These are phyloP conservation scores for Australoheros facetus DNA, from an alignment of 2,797 vertebrate genomes.

Conservation along the genomic window DNA sequence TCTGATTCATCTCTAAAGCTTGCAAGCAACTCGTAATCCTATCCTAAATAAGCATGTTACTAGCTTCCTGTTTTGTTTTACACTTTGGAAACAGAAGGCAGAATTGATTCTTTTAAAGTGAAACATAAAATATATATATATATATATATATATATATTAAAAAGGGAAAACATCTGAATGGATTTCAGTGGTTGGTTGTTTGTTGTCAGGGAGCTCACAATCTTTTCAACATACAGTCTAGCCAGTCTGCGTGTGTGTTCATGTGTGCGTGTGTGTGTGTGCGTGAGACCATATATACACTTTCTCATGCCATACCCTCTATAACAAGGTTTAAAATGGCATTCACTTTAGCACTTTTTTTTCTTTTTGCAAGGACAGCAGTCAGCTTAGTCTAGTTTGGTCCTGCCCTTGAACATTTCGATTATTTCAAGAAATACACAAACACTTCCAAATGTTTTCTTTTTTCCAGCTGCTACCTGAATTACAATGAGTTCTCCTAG, in stretches of 20 bases:
- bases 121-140: background rate
- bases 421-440: conserved; percentile 6
- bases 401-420: conserved; percentile 1
- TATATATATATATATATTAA: too few species aligned
- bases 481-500: background rate
- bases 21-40: background rate
- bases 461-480: background rate
- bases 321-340: background rate
- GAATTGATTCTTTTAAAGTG: background rate
- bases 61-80: background rate
- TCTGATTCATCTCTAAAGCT: conserved; percentile 14
- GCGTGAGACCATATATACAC: background rate
- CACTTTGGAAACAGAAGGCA: background rate
- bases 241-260: background rate
- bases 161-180: too few species aligned
- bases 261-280: too few species aligned
- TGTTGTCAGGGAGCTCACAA: background rate
- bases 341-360: background rate
- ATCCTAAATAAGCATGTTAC: background rate
- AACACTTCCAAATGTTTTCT: background rate
- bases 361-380: background rate
- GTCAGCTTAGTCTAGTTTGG: background rate
- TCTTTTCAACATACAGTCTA: background rate
- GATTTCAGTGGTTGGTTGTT: background rate
- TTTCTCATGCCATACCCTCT: background rate